phyloP scores from a whole-genome alignment of 2,113 vertebrate species.

The Seriola aureovittata region DNA sequence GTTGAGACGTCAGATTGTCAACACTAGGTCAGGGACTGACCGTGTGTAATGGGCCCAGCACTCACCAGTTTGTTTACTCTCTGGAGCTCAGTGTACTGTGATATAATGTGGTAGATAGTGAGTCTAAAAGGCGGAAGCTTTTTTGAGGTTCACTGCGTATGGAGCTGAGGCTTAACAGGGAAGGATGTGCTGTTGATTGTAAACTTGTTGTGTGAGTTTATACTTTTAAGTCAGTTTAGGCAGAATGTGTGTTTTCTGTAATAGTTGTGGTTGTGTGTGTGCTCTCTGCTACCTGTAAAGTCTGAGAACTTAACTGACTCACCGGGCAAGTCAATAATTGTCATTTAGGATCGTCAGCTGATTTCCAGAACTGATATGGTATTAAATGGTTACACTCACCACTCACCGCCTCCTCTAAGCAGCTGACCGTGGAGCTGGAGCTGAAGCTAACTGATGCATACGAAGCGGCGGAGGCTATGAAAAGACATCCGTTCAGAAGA shows the following conservation, averaged over 20 bases:
- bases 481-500: too few species aligned
- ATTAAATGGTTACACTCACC: too few species aligned
- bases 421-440: too few species aligned
- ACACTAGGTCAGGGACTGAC: neutral
- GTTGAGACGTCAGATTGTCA: constrained; percentile 13
- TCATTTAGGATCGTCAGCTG: too few species aligned
- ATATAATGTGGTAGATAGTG: neutral
- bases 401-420: too few species aligned
- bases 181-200: neutral
- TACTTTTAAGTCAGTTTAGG: neutral
- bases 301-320: neutral
- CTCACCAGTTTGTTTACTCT: constrained; percentile 4
- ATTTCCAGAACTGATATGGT: too few species aligned
- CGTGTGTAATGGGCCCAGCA: neutral
- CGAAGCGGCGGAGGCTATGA: too few species aligned
- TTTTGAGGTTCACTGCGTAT: too few species aligned
- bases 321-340: too few species aligned
- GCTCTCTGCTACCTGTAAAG: neutral
- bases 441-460: too few species aligned
- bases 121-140: too few species aligned
- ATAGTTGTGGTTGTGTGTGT: neutral
- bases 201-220: neutral
- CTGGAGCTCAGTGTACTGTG: constrained; percentile 4
- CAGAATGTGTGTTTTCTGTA: neutral
- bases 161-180: too few species aligned